Conservation (phyloP, 2,797 vertebrate species). For the Pangasius mekongensis region DNA sequence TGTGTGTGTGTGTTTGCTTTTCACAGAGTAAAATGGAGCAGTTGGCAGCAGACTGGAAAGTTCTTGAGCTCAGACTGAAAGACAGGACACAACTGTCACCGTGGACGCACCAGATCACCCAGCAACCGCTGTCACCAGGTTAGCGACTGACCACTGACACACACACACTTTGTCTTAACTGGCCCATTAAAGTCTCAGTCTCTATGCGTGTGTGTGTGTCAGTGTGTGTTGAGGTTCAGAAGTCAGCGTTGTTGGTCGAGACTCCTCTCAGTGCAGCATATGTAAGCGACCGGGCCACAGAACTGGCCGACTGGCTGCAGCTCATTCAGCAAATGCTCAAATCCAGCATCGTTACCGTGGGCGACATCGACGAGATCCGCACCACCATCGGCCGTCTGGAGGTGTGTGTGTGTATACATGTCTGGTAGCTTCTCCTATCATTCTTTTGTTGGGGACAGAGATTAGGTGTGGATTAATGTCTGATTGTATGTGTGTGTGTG, state of each 20-base stretch:
- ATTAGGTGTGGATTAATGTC: not conserved
- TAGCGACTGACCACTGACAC: not conserved
- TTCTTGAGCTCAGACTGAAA: slow-evolving; percentile 73
- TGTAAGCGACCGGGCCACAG: slow-evolving; percentile 85
- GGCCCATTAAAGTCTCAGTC: not conserved
- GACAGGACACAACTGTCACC: slow-evolving; percentile 70
- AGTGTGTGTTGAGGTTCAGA: slow-evolving; percentile 32
- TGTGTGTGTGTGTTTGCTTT: slow-evolving; percentile 37
- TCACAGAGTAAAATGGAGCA: slow-evolving; percentile 75
- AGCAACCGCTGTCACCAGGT: slow-evolving; percentile 61
- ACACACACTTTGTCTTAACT: not conserved
- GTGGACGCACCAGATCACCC: slow-evolving; percentile 71
- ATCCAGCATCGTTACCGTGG: slow-evolving; percentile 97
- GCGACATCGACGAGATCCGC: slow-evolving; percentile 92
- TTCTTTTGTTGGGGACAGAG: not conserved
- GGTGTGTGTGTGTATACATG: slow-evolving; percentile 70
- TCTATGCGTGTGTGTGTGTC: slow-evolving; percentile 1
- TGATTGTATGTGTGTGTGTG: not conserved
- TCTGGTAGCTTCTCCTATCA: not conserved
- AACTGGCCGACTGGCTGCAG: slow-evolving; percentile 91
- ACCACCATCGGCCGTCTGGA: slow-evolving; percentile 89
- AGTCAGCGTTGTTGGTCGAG: slow-evolving; percentile 66
- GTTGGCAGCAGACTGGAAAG: slow-evolving; percentile 80
- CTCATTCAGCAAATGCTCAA: slow-evolving; percentile 97
- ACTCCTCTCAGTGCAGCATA: slow-evolving; percentile 78